Conservation (phyloP, 2,797 vertebrate genomes). For the Nasua narica region DNA sequence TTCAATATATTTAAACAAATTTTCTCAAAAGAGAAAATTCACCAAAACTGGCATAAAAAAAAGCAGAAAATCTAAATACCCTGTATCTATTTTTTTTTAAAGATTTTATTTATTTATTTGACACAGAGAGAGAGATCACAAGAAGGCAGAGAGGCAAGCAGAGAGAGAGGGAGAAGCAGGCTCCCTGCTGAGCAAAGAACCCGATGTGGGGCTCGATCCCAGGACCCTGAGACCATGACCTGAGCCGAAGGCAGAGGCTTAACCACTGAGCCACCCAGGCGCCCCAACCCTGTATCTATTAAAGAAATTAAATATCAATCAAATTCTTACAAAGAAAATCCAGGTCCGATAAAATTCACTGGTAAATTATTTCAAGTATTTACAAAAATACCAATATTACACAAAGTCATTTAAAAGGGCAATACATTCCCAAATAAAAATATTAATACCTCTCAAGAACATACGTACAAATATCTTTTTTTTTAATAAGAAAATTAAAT, state of each 20-base stretch:
- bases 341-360: neutral
- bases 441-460: neutral
- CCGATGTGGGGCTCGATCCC: no score
- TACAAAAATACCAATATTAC: neutral
- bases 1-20: neutral
- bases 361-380: neutral
- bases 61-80: neutral
- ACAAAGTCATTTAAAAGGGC: neutral
- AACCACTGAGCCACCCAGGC: no score
- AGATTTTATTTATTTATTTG: no score
- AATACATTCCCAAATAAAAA: neutral
- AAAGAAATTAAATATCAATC: neutral
- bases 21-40: neutral
- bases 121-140: no score
- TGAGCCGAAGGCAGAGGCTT: no score
- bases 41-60: neutral
- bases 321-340: neutral
- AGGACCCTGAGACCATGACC: no score
- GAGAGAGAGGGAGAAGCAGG: no score
- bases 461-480: neutral
- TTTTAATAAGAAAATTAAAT: neutral
- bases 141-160: no score
- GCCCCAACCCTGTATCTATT: neutral
- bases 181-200: no score
- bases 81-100: neutral